A percentile compares a stretch with the other conserved stretches of the same genome.
Evolutionary conservation across 1,140 invertebrate species (phyloP).

Genomic region (Magallana ariakensis): DNA sequence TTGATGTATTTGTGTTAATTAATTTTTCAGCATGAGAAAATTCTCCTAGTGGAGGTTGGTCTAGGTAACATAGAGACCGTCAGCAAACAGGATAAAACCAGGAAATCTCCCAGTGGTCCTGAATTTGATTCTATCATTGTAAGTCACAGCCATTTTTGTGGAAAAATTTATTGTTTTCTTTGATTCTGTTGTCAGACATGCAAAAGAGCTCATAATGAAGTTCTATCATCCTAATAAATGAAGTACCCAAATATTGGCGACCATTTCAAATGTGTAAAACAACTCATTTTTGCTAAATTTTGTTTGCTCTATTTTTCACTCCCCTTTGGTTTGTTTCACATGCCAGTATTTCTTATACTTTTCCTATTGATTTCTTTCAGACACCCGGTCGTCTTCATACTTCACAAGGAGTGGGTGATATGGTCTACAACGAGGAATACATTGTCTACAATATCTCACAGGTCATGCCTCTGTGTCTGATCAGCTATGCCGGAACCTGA

Average conservation of each 20-base stretch:
- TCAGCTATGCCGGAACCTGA: conserved; percentile 63
- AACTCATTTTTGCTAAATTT: too few relatives aligned
- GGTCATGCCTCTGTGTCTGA: conserved; percentile 71
- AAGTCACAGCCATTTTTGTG: conserved; percentile 52
- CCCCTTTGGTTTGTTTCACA: too few relatives aligned
- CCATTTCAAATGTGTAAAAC: too few relatives aligned
- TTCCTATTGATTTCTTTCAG: conserved; percentile 55
- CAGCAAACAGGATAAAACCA: conserved; percentile 68
- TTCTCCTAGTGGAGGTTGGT: conserved; percentile 73
- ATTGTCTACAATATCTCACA: conserved; percentile 71
- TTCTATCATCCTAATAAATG: too few relatives aligned
- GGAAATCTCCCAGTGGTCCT: conserved; percentile 57
- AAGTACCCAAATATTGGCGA: too few relatives aligned
- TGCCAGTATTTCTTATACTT: too few relatives aligned
- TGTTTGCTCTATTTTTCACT: too few relatives aligned
- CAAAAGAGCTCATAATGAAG: too few relatives aligned
- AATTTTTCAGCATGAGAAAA: conserved; percentile 68
- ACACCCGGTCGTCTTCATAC: conserved; percentile 70
- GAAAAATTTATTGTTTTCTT: too few relatives aligned
- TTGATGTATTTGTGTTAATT: neutral
- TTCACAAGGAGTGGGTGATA: conserved; percentile 55
- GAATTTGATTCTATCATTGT: conserved; percentile 74
- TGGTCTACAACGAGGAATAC: conserved; percentile 71
- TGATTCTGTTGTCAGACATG: too few relatives aligned
- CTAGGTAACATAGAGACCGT: conserved; percentile 72